Evolutionary conservation across 2,797 vertebrate species (phyloP), one percentile per base, ranked within the genome.

Genomic region (Bryconaethiops microstoma): DNA sequence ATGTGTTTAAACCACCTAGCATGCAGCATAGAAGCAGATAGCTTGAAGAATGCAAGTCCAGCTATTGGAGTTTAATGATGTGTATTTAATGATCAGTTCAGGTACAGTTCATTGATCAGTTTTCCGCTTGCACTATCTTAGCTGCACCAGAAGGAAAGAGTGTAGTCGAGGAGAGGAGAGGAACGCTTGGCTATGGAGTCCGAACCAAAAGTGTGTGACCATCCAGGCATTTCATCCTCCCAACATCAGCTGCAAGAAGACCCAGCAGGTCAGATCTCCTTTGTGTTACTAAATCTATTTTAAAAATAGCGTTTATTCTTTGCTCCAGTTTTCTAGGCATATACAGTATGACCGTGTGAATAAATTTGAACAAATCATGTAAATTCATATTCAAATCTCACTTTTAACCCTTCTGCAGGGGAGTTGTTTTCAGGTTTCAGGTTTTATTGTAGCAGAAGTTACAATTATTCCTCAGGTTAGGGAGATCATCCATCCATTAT

Each of bases 101-200:
- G 62, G 62, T 64, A 62, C 48, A 52, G 42, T 39, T 69, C 42
- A 48, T 21, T 42, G 39, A 12, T 48, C 19, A 45, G 6, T 55
- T n/a, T 7, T n/a, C 10, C 29, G 17, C 29, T n/a, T 74, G 19
- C 54, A 63, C 2, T 3, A 77, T 78, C 12, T 0, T 91, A 99
- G 98, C 65, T 99, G 98, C 85, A 95, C 93, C 85, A 95, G 93
- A 89, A 97, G 92, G 88, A 81, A 84, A 0, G 91, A 96, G 48
- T 99, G 98, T 79, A 69, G 25, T 1, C 83, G 93, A 81, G 94
- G 95, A 0, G 45, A 50, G 13, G 93, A 94, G 86, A 68, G 86
- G 0, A 95, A 96, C 84, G 93, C 96, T 63, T 99, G 98, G 98
- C 90, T 99, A 23, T 99, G 97, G 97, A 98, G 97, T 72, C 95